These are phyloP conservation scores for Scaptomyza montana DNA, from an alignment of 1,140 invertebrate genomes.

Conservation along the genomic window DNA sequence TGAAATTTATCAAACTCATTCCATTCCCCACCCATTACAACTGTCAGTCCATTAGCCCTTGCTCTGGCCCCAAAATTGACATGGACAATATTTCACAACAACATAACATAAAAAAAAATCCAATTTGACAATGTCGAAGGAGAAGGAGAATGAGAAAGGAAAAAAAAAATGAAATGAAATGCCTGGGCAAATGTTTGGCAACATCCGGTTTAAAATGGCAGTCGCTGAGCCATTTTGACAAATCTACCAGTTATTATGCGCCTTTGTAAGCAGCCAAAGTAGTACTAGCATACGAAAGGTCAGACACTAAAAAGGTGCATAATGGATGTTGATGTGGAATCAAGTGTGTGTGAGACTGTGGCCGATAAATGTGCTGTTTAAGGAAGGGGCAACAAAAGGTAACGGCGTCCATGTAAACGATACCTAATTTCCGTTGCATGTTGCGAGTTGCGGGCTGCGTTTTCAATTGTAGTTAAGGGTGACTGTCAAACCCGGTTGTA, in stretches of 20 bases:
- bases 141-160: background rate
- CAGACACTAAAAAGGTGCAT: conserved; percentile 47
- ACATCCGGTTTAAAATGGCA: conserved; percentile 80
- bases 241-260: conserved; percentile 68
- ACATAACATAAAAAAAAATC: conserved; percentile 15
- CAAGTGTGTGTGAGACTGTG: conserved; percentile 22
- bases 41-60: conserved; percentile 30
- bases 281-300: conserved; percentile 9
- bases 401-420: conserved; percentile 67
- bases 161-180: conserved; percentile 15
- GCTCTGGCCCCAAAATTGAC: conserved; percentile 21
- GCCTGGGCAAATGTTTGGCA: conserved; percentile 68
- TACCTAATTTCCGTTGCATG: conserved; percentile 76
- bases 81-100: conserved; percentile 38
- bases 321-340: conserved; percentile 61
- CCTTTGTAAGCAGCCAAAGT: conserved; percentile 39
- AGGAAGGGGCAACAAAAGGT: conserved; percentile 36
- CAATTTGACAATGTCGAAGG: no score
- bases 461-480: conserved; percentile 2
- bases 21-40: background rate
- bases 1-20: background rate
- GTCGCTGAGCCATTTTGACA: conserved; percentile 70
- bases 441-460: conserved; percentile 3
- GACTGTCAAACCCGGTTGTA: background rate
- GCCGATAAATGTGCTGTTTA: conserved; percentile 23